These are phyloP conservation scores for Gorsachius goisagi DNA, from an alignment of 2,113 vertebrate genomes.

Conservation along the genomic window DNA sequence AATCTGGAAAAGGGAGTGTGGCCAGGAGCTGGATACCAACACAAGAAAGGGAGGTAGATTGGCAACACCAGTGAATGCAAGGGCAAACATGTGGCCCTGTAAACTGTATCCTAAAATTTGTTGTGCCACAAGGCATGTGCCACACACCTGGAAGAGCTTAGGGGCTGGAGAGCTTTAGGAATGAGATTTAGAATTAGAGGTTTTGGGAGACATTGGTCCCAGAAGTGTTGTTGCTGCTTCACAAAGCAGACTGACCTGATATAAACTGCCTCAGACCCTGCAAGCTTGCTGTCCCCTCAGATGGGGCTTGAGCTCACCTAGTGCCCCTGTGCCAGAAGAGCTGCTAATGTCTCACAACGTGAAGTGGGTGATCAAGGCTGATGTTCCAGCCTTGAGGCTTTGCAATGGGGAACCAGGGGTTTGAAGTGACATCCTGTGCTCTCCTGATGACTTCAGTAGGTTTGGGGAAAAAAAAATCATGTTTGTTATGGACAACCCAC, in stretches of 20 bases:
- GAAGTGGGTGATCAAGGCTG: background rate
- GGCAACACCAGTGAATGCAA: background rate
- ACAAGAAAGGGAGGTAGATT: background rate
- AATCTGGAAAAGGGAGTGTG: background rate
- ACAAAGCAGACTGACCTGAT: background rate
- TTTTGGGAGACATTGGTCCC: background rate
- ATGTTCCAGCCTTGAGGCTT: background rate
- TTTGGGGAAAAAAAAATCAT: rapidly evolving
- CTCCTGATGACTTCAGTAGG: background rate
- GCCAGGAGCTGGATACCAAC: background rate
- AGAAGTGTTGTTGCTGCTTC: background rate
- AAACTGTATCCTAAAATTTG: background rate
- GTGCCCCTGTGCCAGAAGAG: background rate
- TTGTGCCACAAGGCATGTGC: background rate
- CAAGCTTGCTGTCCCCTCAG: background rate
- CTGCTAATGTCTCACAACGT: background rate
- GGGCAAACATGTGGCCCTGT: background rate
- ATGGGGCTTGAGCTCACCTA: background rate
- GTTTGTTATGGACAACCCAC: background rate
- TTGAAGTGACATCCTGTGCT: background rate
- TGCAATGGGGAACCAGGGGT: background rate
- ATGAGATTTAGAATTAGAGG: too few relatives aligned
- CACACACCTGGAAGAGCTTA: background rate
- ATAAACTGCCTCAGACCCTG: background rate
- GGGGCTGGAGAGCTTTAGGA: background rate